Conservation (phyloP, 1,140 invertebrate genomes). For the Drosophila auraria region DNA sequence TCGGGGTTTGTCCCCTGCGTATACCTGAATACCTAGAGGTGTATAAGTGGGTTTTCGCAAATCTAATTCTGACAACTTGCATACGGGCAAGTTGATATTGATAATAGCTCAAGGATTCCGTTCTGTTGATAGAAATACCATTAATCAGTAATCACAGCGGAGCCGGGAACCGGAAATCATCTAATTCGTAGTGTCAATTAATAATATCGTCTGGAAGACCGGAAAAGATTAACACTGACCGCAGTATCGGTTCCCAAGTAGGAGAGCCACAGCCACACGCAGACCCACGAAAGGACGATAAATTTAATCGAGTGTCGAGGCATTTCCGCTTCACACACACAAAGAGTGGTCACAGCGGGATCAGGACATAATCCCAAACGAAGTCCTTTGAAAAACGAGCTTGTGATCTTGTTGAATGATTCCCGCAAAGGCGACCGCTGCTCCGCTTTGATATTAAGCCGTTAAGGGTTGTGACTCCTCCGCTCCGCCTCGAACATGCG, state of each 20-base stretch:
- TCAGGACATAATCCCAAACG: neutral
- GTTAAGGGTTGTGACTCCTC: conserved; percentile 19
- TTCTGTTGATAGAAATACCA: conserved; percentile 4
- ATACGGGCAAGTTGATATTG: conserved; percentile 5
- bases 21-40: neutral
- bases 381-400: conserved; percentile 72
- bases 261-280: conserved; percentile 25
- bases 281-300: conserved; percentile 44
- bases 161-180: conserved; percentile 24
- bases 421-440: conserved; percentile 5
- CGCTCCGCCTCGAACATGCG: conserved; percentile 10
- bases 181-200: conserved; percentile 52
- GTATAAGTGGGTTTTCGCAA: conserved; percentile 20
- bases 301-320: conserved; percentile 43
- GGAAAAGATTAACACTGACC: conserved; percentile 73
- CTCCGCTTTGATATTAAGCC: conserved; percentile 48
- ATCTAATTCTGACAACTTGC: conserved; percentile 42
- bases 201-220: conserved; percentile 52
- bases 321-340: conserved; percentile 54
- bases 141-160: conserved; percentile 13
- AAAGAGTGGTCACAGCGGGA: conserved; percentile 7
- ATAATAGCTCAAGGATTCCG: neutral
- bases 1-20: neutral
- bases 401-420: conserved; percentile 77
- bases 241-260: conserved; percentile 21